Evolutionary conservation across 1,140 invertebrate species (phyloP).

Genomic region (Meloidogyne floridensis): DNA sequence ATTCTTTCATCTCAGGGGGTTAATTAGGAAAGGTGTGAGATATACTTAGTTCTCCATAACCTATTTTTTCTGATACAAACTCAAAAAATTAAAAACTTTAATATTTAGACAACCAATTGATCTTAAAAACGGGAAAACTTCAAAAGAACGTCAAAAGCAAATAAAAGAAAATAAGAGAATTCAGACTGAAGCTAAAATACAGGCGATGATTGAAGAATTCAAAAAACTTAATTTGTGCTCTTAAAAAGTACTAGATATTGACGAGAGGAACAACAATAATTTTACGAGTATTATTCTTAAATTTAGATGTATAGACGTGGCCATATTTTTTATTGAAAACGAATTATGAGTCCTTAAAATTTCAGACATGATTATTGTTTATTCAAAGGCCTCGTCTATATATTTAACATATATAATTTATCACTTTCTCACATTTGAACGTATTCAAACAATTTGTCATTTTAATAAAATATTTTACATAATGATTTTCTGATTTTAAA

Average conservation of each 20-base stretch:
- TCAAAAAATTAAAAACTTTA: not conserved
- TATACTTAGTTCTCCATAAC: too few species aligned
- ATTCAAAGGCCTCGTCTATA: not conserved
- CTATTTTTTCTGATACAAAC: not conserved
- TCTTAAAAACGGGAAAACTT: not conserved
- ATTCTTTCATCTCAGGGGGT: too few species aligned
- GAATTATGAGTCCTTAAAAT: too few species aligned
- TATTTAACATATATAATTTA: not conserved
- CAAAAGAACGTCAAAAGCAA: not conserved
- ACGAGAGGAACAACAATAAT: too few species aligned
- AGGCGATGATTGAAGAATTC: not conserved
- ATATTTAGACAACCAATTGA: not conserved
- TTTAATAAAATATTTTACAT: too few species aligned
- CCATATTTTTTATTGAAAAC: too few species aligned
- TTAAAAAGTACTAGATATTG: not conserved
- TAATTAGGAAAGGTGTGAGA: too few species aligned
- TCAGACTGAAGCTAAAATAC: not conserved
- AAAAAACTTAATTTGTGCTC: slow-evolving; percentile 9
- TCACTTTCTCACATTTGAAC: not conserved
- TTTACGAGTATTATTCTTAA: too few species aligned
- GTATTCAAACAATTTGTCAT: not conserved
- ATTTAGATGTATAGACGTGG: too few species aligned
- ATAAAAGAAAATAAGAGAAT: not conserved
- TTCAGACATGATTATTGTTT: too few species aligned
- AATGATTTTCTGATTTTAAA: too few species aligned